Evolutionary conservation across 2,113 vertebrate species (phyloP), one percentile per base, ranked within the genome.

Genomic region (Rhinoderma darwinii): DNA sequence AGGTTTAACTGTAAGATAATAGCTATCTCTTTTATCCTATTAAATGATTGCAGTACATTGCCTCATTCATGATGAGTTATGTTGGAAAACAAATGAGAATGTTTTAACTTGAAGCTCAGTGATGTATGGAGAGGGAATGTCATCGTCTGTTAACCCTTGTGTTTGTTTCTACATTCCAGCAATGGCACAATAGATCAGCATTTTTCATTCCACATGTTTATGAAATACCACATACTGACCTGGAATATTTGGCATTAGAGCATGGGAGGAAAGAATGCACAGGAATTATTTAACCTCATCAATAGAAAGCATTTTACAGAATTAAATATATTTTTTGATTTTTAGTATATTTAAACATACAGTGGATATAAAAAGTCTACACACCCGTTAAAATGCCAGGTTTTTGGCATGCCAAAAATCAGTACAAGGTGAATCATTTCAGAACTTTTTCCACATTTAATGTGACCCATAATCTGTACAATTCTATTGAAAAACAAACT

Each of bases 1-100:
- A 35, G 47, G 82, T 84, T 76, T 84, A 84, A 84, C 76, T 61
- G 72, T 47, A 44, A 63, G n/a, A 44, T 84, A 74, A 74, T 75
- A 74, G 70, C 25, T 54, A 59, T 77, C n/a, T 74, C 83, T 77
- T 84, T 63, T 76, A 76, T 59, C 61, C 30, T 63, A 4, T 17
- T 63, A 41, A 73, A 17, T 84, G 72, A 75, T 30, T 84, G 54
- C 72, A 84, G 72, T 25, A 76, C 27, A 27, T 51, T 43, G 61
- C 56, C 63, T 84, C 32, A 84, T 41, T 84, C 47, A 74, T 72
- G 18, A 27, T 63, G 5, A 84, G 37, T 63, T 84, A 39, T 74
- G 56, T 63, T 84, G 39, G 73, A 41, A 63, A 74, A 56, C 32
- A 41, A 84, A 74, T 84, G 47, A 43, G 20, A 11, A 61, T 14